These are phyloP conservation scores for Gymnosoma rotundatum DNA, from an alignment of 2,888 invertebrate genomes.

Conservation along the genomic window DNA sequence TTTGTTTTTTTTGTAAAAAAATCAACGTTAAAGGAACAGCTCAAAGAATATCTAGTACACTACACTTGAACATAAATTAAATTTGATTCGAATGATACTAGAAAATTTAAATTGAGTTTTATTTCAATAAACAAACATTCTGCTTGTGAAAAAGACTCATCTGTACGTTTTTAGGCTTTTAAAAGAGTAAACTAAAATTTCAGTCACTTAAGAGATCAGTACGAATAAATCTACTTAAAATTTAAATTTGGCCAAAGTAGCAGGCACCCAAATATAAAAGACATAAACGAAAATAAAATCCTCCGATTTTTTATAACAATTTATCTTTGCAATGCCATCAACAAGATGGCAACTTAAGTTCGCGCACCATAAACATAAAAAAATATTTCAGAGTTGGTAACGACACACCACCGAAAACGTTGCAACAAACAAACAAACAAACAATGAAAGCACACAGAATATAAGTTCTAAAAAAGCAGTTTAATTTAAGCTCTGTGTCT, in stretches of 20 bases:
- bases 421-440: constrained; percentile 63
- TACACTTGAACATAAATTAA: no score
- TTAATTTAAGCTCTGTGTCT: constrained; percentile 51
- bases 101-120: background rate
- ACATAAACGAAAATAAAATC: background rate
- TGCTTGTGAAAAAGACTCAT: no score
- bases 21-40: no score
- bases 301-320: constrained; percentile 37
- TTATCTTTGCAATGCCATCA: constrained; percentile 82
- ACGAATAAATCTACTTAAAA: background rate
- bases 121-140: no score
- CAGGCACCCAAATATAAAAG: background rate
- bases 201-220: no score
- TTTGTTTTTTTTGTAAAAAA: no score
- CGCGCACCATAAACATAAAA: constrained; percentile 80
- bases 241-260: background rate
- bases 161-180: no score
- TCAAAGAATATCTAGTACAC: no score
- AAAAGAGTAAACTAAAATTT: no score
- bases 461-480: constrained; percentile 14
- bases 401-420: constrained; percentile 28
- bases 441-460: constrained; percentile 42
- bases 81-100: background rate
- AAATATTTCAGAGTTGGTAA: constrained; percentile 36
- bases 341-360: constrained; percentile 83